Percentiles rank a stretch among this genome's conserved stretches.
These are phyloP conservation scores for Lordiphosa collinella DNA, from an alignment of 1,140 invertebrate species.

Conservation along the genomic window DNA sequence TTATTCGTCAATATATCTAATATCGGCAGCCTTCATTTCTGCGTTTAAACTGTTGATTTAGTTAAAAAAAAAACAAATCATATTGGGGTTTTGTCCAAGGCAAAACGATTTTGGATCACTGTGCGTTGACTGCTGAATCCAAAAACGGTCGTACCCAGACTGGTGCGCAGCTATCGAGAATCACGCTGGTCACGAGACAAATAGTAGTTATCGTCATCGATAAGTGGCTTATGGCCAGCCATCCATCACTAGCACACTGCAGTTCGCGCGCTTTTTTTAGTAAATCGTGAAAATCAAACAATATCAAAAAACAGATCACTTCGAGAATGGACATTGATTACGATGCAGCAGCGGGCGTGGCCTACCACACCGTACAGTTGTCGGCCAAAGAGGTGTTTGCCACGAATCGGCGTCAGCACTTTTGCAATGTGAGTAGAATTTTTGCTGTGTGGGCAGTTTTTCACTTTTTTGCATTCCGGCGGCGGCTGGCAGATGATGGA, in stretches of 20 bases:
- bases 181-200: background rate
- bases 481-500: constrained; percentile 60
- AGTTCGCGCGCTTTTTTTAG: constrained; percentile 58
- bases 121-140: too few relatives aligned
- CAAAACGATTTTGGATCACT: too few relatives aligned
- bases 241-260: constrained; percentile 13
- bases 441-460: background rate
- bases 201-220: background rate
- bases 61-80: too few relatives aligned
- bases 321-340: constrained; percentile 47
- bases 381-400: constrained; percentile 75
- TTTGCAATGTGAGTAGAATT: constrained; percentile 65
- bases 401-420: constrained; percentile 68
- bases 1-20: too few relatives aligned
- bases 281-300: background rate
- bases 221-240: background rate
- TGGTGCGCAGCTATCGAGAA: too few relatives aligned
- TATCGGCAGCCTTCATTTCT: too few relatives aligned
- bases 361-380: constrained; percentile 69
- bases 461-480: constrained; percentile 2
- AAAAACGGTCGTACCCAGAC: background rate
- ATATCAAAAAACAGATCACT: constrained; percentile 3
- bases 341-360: constrained; percentile 53
- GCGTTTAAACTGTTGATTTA: too few relatives aligned
- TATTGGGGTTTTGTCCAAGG: too few relatives aligned